Base-by-base conservation (phyloP, 2,888 invertebrate species). In the Empis livida region DNA sequence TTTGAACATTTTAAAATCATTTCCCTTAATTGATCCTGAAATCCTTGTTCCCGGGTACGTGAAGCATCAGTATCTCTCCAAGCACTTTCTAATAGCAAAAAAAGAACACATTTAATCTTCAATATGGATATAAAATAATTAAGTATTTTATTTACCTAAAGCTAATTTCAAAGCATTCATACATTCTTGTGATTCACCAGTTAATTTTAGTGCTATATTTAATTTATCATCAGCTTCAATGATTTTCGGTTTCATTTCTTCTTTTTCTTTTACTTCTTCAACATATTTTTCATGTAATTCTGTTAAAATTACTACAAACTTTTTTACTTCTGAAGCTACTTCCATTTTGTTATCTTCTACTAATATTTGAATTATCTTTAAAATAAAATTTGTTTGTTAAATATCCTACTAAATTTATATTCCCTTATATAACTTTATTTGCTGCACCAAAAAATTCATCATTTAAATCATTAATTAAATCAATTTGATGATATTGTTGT, bases 21-120 rank as follows among this genome's bases (percentile, higher is more conserved):
- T 46, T 62, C 57, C 46, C 59, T 59, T 8, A 63, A 54, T 51
- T 62, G 58, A 42, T 61, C 60, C 45, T 65, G 63, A 6, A 61
- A 56, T n/a, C 59, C 54, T 27, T 63, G 62, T 48, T 64, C 64
- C 1, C 64, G 59, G 9, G 55, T 23, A 31, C 59, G 55, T 3
- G 63, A 59, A 13, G 60, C 59, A 48, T 65, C 64, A 0, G 62
- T 57, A 48, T 62, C 61, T 39, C 55, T 59, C 64, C 63, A 64
- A 3, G 64, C 59, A 45, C 61, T 60, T 27, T 58, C 61, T 62
- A 38, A 5, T n/a, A n/a, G 39, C 13, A 17, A 37, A 10, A 20
- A n/a, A 13, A 11, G n/a, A n/a, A 3, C 3, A 13, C n/a, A 5
- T 35, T 8, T n/a, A 35, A 13, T 35, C 23, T 41, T 37, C 15